These are phyloP conservation scores for Manis javanica DNA, from an alignment of 2,797 vertebrate species.

Conservation along the genomic window DNA sequence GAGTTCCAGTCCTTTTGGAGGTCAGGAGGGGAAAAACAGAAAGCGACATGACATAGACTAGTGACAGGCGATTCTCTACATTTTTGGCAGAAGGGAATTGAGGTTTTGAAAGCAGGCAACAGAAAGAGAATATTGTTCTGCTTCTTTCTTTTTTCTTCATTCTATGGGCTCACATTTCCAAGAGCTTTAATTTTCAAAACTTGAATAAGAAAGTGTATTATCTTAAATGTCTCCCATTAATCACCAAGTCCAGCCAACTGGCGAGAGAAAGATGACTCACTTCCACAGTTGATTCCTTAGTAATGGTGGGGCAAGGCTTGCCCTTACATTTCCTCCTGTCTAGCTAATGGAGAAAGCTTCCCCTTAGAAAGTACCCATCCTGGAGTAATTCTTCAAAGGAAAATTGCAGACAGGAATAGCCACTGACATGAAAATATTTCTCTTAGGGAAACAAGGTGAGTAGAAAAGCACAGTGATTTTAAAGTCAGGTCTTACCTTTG, in stretches of 20 bases:
- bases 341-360: slow-evolving; percentile 59
- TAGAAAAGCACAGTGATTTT: neutral
- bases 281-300: slow-evolving; percentile 61
- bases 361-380: slow-evolving; percentile 54
- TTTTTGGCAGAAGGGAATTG: neutral
- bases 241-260: slow-evolving; percentile 53
- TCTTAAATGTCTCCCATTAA: slow-evolving; percentile 49
- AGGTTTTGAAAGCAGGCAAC: slow-evolving; percentile 37
- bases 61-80: neutral
- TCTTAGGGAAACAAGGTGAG: slow-evolving; percentile 13
- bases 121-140: slow-evolving; percentile 54
- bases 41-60: neutral
- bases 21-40: neutral
- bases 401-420: slow-evolving; percentile 55
- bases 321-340: slow-evolving; percentile 49
- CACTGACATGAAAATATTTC: slow-evolving; percentile 64
- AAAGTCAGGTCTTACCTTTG: neutral
- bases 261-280: slow-evolving; percentile 57
- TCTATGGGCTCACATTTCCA: slow-evolving; percentile 54
- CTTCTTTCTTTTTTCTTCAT: neutral
- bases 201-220: slow-evolving; percentile 63
- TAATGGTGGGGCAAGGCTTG: slow-evolving; percentile 48
- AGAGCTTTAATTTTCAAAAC: slow-evolving; percentile 70
- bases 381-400: slow-evolving; percentile 68
- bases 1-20: neutral